Evolutionary conservation across 2,797 vertebrate species (phyloP), one percentile per base, ranked within the genome.

Genomic region (Gambelia wislizenii): DNA sequence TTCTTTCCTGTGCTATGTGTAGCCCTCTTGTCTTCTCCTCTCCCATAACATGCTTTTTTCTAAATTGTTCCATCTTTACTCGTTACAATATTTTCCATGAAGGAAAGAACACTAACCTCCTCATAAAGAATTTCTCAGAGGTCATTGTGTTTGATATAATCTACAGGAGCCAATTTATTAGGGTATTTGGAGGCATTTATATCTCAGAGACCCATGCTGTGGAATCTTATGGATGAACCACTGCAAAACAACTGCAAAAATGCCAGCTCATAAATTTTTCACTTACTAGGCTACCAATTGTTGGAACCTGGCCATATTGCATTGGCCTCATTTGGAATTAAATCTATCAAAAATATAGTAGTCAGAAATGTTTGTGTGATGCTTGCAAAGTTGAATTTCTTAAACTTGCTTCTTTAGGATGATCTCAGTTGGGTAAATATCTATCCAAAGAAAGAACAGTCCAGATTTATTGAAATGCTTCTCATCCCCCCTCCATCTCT

Each of bases 401-500:
- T 88, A 0, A 84, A 86, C 13, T 90, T 91, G 70, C 1, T 78
- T 44, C 42, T 84, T 39, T 42, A 1, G 64, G 52, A 49, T n/a
- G 81, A 82, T 1, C 70, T 0, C 78, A 61, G 83, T 49, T 33
- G 64, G 22, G 2, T 2, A n/a, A 4, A 27, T 72, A 39, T 72
- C 6, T 20, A 39, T 72, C 3, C 20, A 22, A n/a, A 30, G 87
- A 87, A 85, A 92, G 90, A 27, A 70, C 67, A 91, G 84, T 91
- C 81, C 12, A 36, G 25, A 8, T 67, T 89, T n/a, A 64, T 75
- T 88, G 85, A 83, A 76, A 78, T n/a, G 44, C 22, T 49, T 77
- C 54, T 91, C 89, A 67, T 4, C 22, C 10, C 76, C 67, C 94
- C 64, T 90, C 92, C 80, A 56, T 89, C 84, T 89, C 59, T 86